Evolutionary conservation across 2,888 invertebrate species (phyloP), one percentile per base, ranked within the genome.

Genomic region (Alloscopus bannaensis): DNA sequence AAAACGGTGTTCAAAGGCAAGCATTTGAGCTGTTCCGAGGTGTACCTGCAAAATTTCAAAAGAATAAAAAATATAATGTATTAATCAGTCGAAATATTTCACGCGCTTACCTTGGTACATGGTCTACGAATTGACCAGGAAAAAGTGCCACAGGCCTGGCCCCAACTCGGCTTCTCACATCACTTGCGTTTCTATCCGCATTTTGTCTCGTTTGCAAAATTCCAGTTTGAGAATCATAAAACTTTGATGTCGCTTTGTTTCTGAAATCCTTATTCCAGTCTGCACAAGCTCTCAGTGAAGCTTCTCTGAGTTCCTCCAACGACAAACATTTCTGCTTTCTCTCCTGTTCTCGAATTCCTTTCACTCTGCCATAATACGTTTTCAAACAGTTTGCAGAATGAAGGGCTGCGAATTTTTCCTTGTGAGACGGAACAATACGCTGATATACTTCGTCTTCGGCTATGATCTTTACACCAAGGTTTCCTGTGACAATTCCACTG

Each of bases 361-460:
- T 47, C 11, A 47, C 18, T n/a, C 18, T n/a, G 18, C 18, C 47
- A n/a, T 47, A 47, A n/a, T 36, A 36, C 36, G 36, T 36, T n/a
- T n/a, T n/a, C n/a, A n/a, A n/a, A n/a, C n/a, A n/a, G n/a, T n/a
- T n/a, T n/a, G n/a, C n/a, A n/a, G n/a, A n/a, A n/a, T n/a, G 2
- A 3, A 26, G 28, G 28, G 11, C 16, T 8, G 11, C 45, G 20
- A 69, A 57, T 18, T 69, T 57, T 3, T 4, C 20, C 1, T n/a
- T 2, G 29, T 16, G 26, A n/a, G 26, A 8, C 16, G 70, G 70
- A 45, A 24, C 70, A 29, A 70, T 22, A 11, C n/a, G 3, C 24
- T 70, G 4, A 45, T 70, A 70, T 3, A 70, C 70, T 16, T 70
- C 42, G 11, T 47, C n/a, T 20, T n/a, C n/a, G n/a, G n/a, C n/a